Conservation (phyloP, 2,888 invertebrate genomes). For the Orchesella flavescens region DNA sequence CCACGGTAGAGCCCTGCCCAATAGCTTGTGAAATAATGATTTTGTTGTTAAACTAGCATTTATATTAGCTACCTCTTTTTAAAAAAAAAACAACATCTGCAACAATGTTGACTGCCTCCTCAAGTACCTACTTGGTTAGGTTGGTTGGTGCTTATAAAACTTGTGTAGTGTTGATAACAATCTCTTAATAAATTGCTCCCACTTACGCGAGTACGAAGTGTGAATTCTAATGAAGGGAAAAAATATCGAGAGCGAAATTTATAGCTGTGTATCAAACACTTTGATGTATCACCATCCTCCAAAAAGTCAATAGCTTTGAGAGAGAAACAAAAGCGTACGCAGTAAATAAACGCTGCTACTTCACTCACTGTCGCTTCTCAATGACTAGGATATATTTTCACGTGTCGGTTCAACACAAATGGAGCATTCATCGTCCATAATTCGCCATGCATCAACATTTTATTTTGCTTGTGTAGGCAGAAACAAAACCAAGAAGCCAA, state of each 20-base stretch:
- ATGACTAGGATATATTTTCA: background rate
- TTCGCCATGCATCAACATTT: background rate
- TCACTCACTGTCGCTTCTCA: background rate
- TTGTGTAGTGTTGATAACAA: conserved; percentile 41
- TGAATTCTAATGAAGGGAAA: conserved; percentile 52
- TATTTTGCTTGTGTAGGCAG: background rate
- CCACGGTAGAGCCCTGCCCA: conserved; percentile 1
- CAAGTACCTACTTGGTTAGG: background rate
- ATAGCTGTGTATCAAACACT: conserved; percentile 37
- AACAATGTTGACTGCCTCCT: conserved; percentile 12
- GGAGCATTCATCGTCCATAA: background rate
- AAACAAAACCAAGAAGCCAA: background rate
- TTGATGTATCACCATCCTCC: conserved; percentile 38
- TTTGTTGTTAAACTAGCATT: background rate
- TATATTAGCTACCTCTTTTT: background rate
- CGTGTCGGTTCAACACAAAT: background rate
- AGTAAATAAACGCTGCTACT: background rate
- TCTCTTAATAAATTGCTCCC: conserved; percentile 57
- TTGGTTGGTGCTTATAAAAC: background rate
- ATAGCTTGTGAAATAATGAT: background rate
- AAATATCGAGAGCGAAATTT: conserved; percentile 40
- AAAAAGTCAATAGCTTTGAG: conserved; percentile 7
- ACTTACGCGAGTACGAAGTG: conserved; percentile 40
- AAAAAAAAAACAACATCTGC: background rate
- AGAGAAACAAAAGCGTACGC: background rate